Evolutionary conservation across 2,888 invertebrate genomes (phyloP), one percentile per base, ranked within the genome.

Genomic region (Sclerodermus sp.): DNA sequence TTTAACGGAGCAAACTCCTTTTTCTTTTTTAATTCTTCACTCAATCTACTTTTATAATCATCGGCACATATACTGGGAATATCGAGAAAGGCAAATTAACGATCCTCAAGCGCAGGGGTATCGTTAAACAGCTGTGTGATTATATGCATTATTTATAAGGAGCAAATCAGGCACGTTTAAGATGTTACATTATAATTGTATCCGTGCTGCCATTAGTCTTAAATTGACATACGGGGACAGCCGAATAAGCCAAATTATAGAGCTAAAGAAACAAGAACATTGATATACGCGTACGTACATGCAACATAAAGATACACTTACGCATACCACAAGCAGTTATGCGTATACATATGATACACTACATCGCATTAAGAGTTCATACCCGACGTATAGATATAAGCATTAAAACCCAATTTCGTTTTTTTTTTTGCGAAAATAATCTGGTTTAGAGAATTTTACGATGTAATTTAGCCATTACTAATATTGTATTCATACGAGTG

Each of bases 141-240:
- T 49, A 30, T 36, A 43, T 47, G 18, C 43, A 41, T 51, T 51
- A 34, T 34, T 49, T 47, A 40, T 49, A 47, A 49, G 47, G 41
- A 38, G 34, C 15, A 44, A 42, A 47, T 47, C 48, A 41, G 53
- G 49, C 55, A 51, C 49, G 51, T n/a, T 47, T 41, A 51, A 40
- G 37, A 58, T 56, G 57, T 50, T 63, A 44, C 44, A 56, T 18
- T 41, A 41, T 29, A 53, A 52, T 51, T 61, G 59, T 63, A 64
- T 57, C 55, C 56, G 70, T 73, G 64, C 73, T 76, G 73, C 68
- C 69, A 70, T 71, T 71, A 75, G 66, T 64, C 57, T 72, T 67
- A 67, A 60, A 45, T 39, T 39, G 45, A 34, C 38, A 16, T n/a
- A 16, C 34, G 17, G 49, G 53, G 50, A 65, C 60, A 66, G 61